Percentiles rank a stretch among this genome's conserved stretches.
Conservation (phyloP, 1,140 invertebrate genomes). For the Lordiphosa mommai region DNA sequence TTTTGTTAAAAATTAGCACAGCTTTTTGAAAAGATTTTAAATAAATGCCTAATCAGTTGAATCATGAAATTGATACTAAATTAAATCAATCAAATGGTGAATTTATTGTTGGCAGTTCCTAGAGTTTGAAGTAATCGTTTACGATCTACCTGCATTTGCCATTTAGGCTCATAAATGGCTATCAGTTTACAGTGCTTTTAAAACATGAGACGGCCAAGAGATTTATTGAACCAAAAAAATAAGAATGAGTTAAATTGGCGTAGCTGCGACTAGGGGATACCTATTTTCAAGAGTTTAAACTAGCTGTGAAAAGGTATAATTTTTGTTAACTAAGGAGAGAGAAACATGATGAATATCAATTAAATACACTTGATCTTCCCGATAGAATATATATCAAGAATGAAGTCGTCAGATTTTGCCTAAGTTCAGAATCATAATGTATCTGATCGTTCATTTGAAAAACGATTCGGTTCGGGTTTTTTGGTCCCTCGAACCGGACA, state of each 20-base stretch:
- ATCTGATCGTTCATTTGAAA: no score
- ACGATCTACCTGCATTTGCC: conserved; percentile 60
- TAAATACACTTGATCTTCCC: no score
- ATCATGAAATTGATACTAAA: background rate
- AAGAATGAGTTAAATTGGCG: background rate
- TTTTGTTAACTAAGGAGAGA: no score
- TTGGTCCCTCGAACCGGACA: no score
- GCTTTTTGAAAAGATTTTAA: conserved; percentile 13
- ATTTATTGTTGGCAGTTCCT: background rate
- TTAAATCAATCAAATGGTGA: background rate
- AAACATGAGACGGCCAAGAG: conserved; percentile 34
- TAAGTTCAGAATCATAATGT: no score
- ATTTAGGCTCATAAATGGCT: conserved; percentile 70
- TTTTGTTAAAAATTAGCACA: background rate
- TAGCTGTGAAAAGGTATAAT: no score
- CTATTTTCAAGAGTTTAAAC: background rate
- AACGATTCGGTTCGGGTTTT: no score
- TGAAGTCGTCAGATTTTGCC: no score
- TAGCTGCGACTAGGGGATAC: background rate
- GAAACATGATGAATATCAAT: no score
- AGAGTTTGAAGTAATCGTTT: no score
- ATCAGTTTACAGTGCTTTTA: conserved; percentile 61
- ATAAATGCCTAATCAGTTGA: background rate
- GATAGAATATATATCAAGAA: no score
- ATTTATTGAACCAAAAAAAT: conserved; percentile 24